Percentiles rank a stretch among this genome's conserved stretches.
Evolutionary conservation across 2,797 vertebrate species (phyloP).

Genomic region (Sebastes alutus): DNA sequence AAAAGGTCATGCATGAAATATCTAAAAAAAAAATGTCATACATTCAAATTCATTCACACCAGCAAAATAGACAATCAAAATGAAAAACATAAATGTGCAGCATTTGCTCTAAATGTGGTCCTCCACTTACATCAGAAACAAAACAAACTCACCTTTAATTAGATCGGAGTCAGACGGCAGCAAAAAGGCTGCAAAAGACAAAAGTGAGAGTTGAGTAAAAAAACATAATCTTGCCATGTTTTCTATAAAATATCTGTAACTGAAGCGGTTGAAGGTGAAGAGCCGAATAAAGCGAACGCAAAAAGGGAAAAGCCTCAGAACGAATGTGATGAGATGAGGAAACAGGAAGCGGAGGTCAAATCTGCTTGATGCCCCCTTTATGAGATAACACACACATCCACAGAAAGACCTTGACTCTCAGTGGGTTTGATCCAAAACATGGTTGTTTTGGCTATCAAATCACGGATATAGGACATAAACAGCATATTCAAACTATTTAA

Average conservation of each 20-base stretch:
- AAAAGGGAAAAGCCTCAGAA: background rate
- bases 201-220: background rate
- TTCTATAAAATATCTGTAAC: background rate
- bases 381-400: slow-evolving; percentile 34
- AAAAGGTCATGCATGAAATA: background rate
- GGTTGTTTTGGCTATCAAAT: background rate
- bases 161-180: slow-evolving; percentile 25
- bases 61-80: background rate
- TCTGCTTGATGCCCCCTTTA: slow-evolving; percentile 68
- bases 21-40: background rate
- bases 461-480: background rate
- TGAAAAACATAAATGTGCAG: background rate
- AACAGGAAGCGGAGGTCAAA: slow-evolving; percentile 75
- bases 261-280: background rate
- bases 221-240: slow-evolving; percentile 54
- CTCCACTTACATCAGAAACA: background rate
- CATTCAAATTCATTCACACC: background rate
- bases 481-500: fast-evolving
- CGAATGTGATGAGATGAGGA: slow-evolving; percentile 50
- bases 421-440: background rate
- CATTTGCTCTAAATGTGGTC: background rate
- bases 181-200: slow-evolving; percentile 14
- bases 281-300: background rate
- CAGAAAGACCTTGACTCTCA: background rate
- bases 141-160: slow-evolving; percentile 59